Base-by-base conservation (phyloP, 2,797 vertebrate genomes). In the Yasuhikotakia modesta region DNA sequence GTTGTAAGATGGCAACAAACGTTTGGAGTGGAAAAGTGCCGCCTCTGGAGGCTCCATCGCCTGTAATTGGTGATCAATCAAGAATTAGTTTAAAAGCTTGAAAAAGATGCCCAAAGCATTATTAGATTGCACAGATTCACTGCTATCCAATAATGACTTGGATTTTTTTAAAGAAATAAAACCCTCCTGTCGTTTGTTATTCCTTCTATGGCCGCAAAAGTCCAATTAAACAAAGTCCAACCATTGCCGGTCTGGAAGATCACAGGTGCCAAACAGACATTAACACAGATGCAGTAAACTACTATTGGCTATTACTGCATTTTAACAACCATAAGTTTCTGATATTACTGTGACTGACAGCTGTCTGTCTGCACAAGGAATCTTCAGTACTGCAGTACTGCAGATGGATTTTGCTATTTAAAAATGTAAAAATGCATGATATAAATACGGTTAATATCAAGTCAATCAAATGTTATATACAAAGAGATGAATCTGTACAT, bases 1-100 rank as follows among this genome's bases (percentile, higher is more conserved):
- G 79, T 76, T 83, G 86, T 84, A 81, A 85, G 84, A 64, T 63
- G 48, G 76, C 73, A 85, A 82, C 74, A 79, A 53, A 73, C 45
- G 35, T 66, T 67, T 52, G 35, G 66, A 74, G 78, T 78, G 76
- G 76, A 66, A 81, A 78, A 73, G 69, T 21, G 80, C 75, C 74
- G 82, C 86, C 89, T 90, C 87, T 27, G 57, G 85, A 84, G 89
- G 74, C 70, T 79, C 81, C 39, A 75, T 85, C 87, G 85, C 88
- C 86, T 81, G 91, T 91, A 91, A 93, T 92, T 90, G 91, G 89
- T 85, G 67, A 92, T 92, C 89, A 91, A 92, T 93, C 91, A 89
- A 21, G 61, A 88, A 92, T 92, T 90, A 87, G 85, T 92, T 90
- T 90, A 88, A 92, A 89, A 89, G 88, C 89, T 86, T 5, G 79